Evolutionary conservation across 2,113 vertebrate species (phyloP).

Genomic region (Sterna hirundo): DNA sequence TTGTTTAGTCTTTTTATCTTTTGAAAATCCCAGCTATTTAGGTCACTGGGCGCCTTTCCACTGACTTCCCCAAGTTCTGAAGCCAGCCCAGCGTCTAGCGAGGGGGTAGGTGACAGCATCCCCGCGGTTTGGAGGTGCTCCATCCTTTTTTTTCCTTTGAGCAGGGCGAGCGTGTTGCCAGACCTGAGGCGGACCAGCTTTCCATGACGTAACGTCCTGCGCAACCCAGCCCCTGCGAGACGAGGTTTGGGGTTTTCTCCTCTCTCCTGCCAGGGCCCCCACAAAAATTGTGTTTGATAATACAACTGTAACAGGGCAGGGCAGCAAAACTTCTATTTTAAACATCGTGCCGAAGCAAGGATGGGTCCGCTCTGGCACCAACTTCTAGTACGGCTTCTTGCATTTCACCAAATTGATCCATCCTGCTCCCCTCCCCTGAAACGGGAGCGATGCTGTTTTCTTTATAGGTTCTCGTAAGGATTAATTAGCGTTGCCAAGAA

Average conservation of each 20-base stretch:
- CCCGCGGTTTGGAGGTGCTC: not conserved
- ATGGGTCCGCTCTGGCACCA: not conserved
- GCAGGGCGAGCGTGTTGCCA: not conserved
- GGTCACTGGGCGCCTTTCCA: not conserved
- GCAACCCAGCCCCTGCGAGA: not conserved
- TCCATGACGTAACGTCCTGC: not conserved
- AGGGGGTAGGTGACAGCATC: not conserved
- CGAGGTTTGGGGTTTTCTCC: not conserved
- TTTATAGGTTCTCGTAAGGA: not conserved
- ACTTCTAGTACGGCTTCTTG: accelerated
- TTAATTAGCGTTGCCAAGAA: not conserved
- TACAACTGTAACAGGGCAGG: not conserved
- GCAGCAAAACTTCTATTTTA: accelerated
- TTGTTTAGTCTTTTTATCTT: not conserved
- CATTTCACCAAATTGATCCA: not conserved
- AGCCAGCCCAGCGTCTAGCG: not conserved
- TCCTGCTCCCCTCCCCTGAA: not conserved
- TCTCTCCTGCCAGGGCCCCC: not conserved
- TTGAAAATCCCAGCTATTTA: not conserved
- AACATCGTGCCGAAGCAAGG: accelerated
- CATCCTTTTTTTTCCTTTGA: not conserved
- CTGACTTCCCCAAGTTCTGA: not conserved
- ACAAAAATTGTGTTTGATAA: not conserved
- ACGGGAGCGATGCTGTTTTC: not conserved
- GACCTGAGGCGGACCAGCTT: not conserved